A percentile compares a stretch with the other conserved stretches of the same genome.
Evolutionary conservation across 2,888 invertebrate genomes (phyloP).

Genomic region (Petrolisthes cinctipes): DNA sequence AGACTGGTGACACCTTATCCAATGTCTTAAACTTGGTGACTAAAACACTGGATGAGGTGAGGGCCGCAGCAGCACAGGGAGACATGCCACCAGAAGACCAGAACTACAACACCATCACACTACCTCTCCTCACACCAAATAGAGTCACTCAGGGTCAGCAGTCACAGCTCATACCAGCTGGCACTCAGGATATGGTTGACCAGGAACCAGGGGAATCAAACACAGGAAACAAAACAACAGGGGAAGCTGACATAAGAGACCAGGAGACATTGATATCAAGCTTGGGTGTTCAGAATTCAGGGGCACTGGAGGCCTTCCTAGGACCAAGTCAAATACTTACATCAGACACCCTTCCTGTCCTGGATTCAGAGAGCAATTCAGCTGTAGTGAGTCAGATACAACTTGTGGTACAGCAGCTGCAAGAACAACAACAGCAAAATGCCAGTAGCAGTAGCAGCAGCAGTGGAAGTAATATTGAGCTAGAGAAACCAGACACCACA

Average conservation of each 20-base stretch:
- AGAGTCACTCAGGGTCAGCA: neutral
- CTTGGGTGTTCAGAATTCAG: no score
- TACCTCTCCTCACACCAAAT: neutral
- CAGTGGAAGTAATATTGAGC: neutral
- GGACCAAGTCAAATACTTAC: neutral
- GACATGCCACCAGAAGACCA: neutral
- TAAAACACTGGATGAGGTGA: constrained; percentile 30
- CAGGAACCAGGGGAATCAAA: neutral
- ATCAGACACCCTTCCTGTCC: constrained; percentile 16
- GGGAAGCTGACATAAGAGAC: neutral
- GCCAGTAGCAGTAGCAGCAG: constrained; percentile 1
- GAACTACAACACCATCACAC: constrained; percentile 22
- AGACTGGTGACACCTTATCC: constrained; percentile 5
- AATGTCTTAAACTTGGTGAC: constrained; percentile 32
- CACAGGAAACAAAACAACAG: neutral
- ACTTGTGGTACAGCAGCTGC: constrained; percentile 39
- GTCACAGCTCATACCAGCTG: neutral
- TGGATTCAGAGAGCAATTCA: constrained; percentile 38
- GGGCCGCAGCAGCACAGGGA: constrained; percentile 10
- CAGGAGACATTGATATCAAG: neutral
- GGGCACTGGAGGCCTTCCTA: neutral
- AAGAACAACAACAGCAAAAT: constrained; percentile 31
- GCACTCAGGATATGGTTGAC: neutral
- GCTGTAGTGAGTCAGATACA: constrained; percentile 49
- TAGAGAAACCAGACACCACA: neutral